These are phyloP conservation scores for Oenanthe melanoleuca DNA, from an alignment of 2,113 vertebrate species.

Conservation along the genomic window DNA sequence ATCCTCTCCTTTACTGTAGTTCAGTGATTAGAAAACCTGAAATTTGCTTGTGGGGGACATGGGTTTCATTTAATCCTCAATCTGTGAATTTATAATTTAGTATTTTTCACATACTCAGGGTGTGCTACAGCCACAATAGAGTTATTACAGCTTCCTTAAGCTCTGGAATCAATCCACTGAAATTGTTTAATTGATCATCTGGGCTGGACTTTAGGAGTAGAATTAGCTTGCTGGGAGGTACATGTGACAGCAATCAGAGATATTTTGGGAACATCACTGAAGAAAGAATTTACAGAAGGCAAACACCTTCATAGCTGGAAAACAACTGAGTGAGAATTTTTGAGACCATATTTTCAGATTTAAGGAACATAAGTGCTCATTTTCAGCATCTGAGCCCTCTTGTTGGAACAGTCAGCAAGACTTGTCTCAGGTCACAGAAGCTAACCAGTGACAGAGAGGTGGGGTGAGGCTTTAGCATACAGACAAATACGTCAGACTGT, in stretches of 20 bases:
- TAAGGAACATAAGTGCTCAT: background rate
- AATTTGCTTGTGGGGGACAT: background rate
- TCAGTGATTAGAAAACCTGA: background rate
- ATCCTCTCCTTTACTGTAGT: background rate
- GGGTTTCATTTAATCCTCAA: background rate
- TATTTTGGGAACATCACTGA: background rate
- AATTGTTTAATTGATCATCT: background rate
- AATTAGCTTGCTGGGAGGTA: background rate
- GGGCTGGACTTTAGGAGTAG: background rate
- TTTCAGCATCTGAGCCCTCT: background rate
- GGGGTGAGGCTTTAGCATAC: constrained; percentile 9
- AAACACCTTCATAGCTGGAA: background rate
- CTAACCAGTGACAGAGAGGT: background rate
- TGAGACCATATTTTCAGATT: background rate
- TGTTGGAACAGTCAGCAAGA: background rate
- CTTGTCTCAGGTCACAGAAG: background rate
- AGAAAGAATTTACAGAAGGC: background rate
- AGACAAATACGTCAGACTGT: background rate
- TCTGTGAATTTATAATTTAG: background rate
- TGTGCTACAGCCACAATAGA: background rate
- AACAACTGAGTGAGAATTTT: background rate
- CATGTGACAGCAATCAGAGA: background rate
- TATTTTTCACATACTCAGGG: background rate
- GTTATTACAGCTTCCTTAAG: background rate
- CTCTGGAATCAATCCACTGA: background rate